A percentile compares a stretch with the other conserved stretches of the same genome.
Evolutionary conservation across 2,888 invertebrate genomes (phyloP).

Genomic region (Odontothrips loti): DNA sequence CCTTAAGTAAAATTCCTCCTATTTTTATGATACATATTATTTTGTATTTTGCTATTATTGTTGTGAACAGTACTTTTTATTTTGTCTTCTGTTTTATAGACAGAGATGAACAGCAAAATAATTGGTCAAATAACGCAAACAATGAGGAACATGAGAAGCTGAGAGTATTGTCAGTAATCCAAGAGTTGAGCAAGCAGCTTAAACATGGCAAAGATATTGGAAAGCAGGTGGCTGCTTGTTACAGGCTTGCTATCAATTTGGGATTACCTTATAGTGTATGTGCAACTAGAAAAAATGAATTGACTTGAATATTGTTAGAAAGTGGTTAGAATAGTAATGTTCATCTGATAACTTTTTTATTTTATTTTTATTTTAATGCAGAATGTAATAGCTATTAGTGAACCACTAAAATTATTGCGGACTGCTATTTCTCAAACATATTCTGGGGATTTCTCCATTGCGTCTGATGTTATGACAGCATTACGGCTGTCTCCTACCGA

Average conservation of each 20-base stretch:
- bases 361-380: not conserved
- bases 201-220: constrained; percentile 53
- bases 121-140: too few species aligned
- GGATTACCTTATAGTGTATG: constrained; percentile 44
- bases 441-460: not conserved
- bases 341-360: too few species aligned
- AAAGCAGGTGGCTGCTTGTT: constrained; percentile 54
- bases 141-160: not conserved
- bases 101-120: too few species aligned
- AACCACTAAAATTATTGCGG: not conserved
- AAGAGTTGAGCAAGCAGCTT: constrained; percentile 52
- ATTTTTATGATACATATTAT: not conserved
- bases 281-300: not conserved
- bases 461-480: not conserved
- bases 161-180: constrained; percentile 45
- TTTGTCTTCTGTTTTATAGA: not conserved
- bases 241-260: constrained; percentile 54
- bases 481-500: not conserved
- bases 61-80: not conserved
- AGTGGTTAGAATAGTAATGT: not conserved
- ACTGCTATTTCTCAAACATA: not conserved
- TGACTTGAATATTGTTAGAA: not conserved
- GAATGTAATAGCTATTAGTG: not conserved
- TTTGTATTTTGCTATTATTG: not conserved
- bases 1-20: not conserved